A percentile compares a stretch with the other conserved stretches of the same genome.
Evolutionary conservation across 2,797 vertebrate species (phyloP).

Genomic region (Podarcis siculus): DNA sequence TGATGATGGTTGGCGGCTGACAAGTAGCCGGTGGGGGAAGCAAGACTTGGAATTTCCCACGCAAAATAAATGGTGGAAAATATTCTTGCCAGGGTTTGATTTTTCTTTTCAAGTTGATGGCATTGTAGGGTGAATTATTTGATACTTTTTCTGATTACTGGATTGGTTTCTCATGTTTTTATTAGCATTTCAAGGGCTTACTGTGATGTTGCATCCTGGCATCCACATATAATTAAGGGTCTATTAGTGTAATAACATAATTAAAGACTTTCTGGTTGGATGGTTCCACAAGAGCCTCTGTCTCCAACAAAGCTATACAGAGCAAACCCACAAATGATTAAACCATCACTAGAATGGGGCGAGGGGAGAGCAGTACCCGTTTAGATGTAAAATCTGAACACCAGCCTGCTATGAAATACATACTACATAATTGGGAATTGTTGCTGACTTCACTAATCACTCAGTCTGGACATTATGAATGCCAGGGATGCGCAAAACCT

Average conservation of each 20-base stretch:
- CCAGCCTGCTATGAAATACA: neutral
- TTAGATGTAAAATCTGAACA: neutral
- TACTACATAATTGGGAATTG: neutral
- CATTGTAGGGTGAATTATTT: slow-evolving; percentile 61
- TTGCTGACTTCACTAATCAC: neutral
- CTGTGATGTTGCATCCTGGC: slow-evolving; percentile 46
- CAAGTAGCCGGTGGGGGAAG: slow-evolving; percentile 47
- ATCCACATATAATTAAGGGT: slow-evolving; percentile 56
- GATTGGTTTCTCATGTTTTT: slow-evolving; percentile 56
- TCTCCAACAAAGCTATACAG: neutral
- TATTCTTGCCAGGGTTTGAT: slow-evolving; percentile 59
- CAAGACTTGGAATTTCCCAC: slow-evolving; percentile 53
- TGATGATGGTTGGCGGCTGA: slow-evolving; percentile 25
- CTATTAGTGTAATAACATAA: slow-evolving; percentile 58
- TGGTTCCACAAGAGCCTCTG: neutral
- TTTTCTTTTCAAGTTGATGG: slow-evolving; percentile 38
- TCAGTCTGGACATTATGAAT: neutral
- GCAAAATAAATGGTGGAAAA: slow-evolving; percentile 63
- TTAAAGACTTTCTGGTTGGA: slow-evolving; percentile 62
- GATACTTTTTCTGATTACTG: slow-evolving; percentile 63
- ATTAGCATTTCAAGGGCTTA: slow-evolving; percentile 68
- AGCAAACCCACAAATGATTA: neutral
- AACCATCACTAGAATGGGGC: neutral
- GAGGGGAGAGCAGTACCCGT: fast-evolving
- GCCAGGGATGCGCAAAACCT: neutral